Evolutionary conservation across 2,888 invertebrate genomes (phyloP), one percentile per base, ranked within the genome.

Genomic region (Agrotis segetum): DNA sequence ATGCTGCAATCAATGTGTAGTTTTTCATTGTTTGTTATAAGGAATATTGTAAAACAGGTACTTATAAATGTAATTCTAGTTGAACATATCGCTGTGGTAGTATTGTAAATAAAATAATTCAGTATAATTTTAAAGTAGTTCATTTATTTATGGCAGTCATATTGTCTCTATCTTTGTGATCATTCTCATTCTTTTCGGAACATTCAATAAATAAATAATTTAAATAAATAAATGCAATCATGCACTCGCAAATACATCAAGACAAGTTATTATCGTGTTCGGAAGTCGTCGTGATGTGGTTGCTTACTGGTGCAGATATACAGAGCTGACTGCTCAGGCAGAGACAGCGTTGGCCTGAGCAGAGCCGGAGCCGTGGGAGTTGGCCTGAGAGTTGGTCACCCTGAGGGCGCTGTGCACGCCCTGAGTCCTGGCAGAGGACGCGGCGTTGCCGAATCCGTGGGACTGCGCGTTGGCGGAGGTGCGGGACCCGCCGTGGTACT

Each of bases 221-320:
- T 84, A 84, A 64, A 84, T 87, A 85, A 88, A 90, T 78, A 44
- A 67, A 19, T 91, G 16, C 29, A 29, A 19, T 62, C 19, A 29
- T 34, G 58, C 14, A 89, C 86, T 79, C 66, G 93, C 95, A 95
- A 95, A 88, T 89, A 95, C 95, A 94, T 71, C 91, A 94, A 94
- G 96, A 96, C 94, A 96, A 96, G 94, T 93, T 88, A 88, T 88
- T 84, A 77, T 77, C 74, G 61, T 67, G 50, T 69, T 70, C 82
- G 81, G 85, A 87, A 88, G 95, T 96, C 96, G 93, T 95, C 96
- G 93, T 95, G 89, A 88, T 91, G 92, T 95, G 87, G 86, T 93
- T 94, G 95, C 94, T 78, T 69, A 61, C 9, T 63, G 55, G 61
- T 73, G 62, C 83, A 70, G 59, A 58, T 40, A 72, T 67, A 60